A percentile compares a stretch with the other conserved stretches of the same genome.
Evolutionary conservation across 2,113 vertebrate species (phyloP).

Genomic region (Fregata magnificens): DNA sequence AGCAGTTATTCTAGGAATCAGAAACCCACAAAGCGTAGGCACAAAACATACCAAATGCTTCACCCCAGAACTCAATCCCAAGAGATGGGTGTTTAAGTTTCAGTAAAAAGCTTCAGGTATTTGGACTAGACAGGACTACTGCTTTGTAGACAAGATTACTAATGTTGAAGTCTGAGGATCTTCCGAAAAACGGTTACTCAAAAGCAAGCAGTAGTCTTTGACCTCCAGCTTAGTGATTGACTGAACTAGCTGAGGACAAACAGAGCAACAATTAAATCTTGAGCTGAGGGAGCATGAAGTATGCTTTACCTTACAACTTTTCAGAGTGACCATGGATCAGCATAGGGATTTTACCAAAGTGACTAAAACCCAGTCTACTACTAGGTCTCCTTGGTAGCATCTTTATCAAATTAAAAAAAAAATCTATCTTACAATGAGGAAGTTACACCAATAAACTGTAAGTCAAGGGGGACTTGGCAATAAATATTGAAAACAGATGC

Average conservation of each 20-base stretch:
- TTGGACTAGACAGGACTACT: background rate
- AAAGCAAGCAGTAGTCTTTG: background rate
- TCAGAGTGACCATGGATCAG: background rate
- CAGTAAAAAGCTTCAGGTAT: background rate
- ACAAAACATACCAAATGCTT: background rate
- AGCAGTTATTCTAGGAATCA: background rate
- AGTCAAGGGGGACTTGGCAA: background rate
- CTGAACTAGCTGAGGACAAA: background rate
- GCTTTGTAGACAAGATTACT: background rate
- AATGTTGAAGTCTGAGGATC: background rate
- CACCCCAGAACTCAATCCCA: background rate
- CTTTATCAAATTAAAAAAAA: background rate
- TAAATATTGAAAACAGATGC: background rate
- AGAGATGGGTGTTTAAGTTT: background rate
- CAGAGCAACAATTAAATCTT: background rate
- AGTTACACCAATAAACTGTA: background rate
- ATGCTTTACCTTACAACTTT: background rate
- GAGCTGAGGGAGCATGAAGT: background rate
- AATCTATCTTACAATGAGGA: background rate
- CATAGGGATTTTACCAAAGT: background rate
- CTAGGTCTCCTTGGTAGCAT: background rate
- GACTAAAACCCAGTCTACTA: background rate
- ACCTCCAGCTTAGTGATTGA: background rate
- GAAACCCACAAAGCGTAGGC: background rate
- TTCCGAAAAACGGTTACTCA: background rate